A percentile compares a stretch with the other conserved stretches of the same genome.
Conservation (phyloP, 2,797 vertebrate species). For the Xyrichtys novacula region DNA sequence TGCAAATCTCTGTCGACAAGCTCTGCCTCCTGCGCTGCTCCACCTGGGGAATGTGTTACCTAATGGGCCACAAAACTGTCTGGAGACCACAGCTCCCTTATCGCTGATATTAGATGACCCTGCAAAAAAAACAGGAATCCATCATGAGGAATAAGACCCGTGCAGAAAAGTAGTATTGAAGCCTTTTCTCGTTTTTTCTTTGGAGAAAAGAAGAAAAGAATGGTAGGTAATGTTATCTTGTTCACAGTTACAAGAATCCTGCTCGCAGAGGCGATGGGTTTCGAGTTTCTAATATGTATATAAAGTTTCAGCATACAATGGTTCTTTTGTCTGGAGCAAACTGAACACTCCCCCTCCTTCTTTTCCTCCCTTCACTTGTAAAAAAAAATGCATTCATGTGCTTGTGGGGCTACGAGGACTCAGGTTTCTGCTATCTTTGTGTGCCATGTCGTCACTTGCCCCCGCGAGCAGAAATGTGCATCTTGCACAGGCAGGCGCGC, state of each 20-base stretch:
- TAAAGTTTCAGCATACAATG: conserved; percentile 91
- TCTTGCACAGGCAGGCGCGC: conserved; percentile 83
- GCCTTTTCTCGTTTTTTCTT: conserved; percentile 74
- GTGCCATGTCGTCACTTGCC: conserved; percentile 87
- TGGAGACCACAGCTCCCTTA: conserved; percentile 77
- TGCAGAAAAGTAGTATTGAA: conserved; percentile 80
- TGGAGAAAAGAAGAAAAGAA: conserved; percentile 78
- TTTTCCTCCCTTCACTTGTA: conserved; percentile 83
- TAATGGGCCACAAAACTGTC: conserved; percentile 82
- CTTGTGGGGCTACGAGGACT: conserved; percentile 83
- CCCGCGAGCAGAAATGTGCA: conserved; percentile 84
- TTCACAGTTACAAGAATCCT: conserved; percentile 91
- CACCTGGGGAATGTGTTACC: conserved; percentile 82
- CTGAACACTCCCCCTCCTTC: conserved; percentile 83
- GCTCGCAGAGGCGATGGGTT: conserved; percentile 84
- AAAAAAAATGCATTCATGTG: conserved; percentile 89
- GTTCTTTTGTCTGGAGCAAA: conserved; percentile 88
- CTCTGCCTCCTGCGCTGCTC: conserved; percentile 68
- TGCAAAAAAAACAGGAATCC: conserved; percentile 75
- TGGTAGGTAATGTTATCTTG: conserved; percentile 89
- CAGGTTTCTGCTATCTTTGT: conserved; percentile 90
- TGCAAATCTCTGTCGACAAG: conserved; percentile 79
- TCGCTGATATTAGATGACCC: conserved; percentile 84
- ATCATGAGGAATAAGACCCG: conserved; percentile 79
- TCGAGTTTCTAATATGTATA: conserved; percentile 91